Conservation (phyloP, 2,797 vertebrate genomes). For the Sebastes steindachneri region DNA sequence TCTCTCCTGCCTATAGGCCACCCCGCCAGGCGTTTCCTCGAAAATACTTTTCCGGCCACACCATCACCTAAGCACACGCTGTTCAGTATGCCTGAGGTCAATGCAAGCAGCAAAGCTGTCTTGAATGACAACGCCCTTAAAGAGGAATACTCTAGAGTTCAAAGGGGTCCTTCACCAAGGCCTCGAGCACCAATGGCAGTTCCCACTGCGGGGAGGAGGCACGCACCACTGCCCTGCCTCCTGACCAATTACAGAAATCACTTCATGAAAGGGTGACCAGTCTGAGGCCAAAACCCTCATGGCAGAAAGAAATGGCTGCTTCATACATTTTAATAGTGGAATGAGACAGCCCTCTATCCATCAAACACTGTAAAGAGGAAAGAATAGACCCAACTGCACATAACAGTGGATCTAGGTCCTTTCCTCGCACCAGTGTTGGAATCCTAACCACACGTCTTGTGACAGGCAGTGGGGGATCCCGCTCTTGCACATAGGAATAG, state of each 20-base stretch:
- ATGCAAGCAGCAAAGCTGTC: background rate
- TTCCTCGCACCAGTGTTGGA: too few species aligned
- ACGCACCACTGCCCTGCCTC: too few species aligned
- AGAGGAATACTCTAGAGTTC: background rate
- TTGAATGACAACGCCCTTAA: background rate
- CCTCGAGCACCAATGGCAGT: background rate
- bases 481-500: too few species aligned
- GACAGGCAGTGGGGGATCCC: too few species aligned
- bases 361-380: background rate
- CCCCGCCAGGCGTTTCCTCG: too few species aligned
- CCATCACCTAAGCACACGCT: too few species aligned
- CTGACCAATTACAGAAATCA: background rate
- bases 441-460: too few species aligned
- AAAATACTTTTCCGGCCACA: too few species aligned
- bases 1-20: too few species aligned
- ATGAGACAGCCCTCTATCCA: background rate
- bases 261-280: background rate
- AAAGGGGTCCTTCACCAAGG: background rate
- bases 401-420: background rate
- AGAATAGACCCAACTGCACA: background rate
- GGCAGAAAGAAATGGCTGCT: background rate
- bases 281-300: background rate
- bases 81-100: background rate
- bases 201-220: background rate
- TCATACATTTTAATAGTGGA: background rate